Percentiles rank a stretch among this genome's conserved stretches.
phyloP scores from a whole-genome alignment of 2,113 vertebrate species.

The Casuarius casuarius region DNA sequence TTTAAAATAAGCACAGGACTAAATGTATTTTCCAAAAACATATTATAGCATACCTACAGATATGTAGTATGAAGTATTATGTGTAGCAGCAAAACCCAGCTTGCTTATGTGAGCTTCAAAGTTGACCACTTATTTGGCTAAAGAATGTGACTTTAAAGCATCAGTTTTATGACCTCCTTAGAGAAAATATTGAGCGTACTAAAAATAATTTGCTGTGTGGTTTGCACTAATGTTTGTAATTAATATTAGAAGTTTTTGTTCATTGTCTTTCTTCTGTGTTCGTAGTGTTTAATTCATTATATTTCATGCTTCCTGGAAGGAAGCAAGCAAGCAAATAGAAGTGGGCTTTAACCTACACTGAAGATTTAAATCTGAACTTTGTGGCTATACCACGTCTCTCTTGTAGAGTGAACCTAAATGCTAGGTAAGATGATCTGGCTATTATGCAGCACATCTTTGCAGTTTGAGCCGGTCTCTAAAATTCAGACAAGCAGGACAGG shows the following conservation, averaged over 20 bases:
- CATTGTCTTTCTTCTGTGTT: not conserved
- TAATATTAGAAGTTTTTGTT: conserved; percentile 2
- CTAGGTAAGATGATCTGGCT: not conserved
- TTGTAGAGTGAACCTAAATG: not conserved
- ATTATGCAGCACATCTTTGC: not conserved
- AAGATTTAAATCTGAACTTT: not conserved
- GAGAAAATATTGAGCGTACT: conserved; percentile 19
- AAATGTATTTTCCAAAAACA: not conserved
- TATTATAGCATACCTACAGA: not conserved
- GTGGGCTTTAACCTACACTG: not conserved
- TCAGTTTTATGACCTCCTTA: not conserved
- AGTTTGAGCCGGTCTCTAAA: not conserved
- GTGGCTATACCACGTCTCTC: not conserved
- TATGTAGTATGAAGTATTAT: not conserved
- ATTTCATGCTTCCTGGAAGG: not conserved
- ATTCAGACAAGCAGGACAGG: not conserved
- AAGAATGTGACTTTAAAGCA: conserved; percentile 9
- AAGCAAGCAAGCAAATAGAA: not conserved
- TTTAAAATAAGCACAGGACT: not conserved
- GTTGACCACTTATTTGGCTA: conserved; percentile 13
- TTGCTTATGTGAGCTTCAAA: not conserved
- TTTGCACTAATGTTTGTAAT: conserved; percentile 68
- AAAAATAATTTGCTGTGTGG: conserved; percentile 40
- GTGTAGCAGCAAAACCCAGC: not conserved
- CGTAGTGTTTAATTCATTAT: not conserved